Percentiles rank a stretch among this genome's conserved stretches.
phyloP scores from a whole-genome alignment of 1,140 invertebrate species.

The Bombus waltoni region DNA sequence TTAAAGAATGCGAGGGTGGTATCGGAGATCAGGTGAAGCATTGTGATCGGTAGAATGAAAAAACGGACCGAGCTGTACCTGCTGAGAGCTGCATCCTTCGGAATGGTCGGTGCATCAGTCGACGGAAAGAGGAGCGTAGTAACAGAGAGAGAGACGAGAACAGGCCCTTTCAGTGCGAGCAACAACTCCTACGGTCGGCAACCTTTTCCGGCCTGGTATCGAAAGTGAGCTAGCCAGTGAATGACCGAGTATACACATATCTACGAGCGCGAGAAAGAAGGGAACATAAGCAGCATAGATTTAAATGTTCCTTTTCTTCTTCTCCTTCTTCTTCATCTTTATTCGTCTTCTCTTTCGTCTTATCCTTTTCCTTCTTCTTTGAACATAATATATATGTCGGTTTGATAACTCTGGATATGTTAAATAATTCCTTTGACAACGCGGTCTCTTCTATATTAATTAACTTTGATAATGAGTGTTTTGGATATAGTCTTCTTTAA shows the following conservation, averaged over 20 bases:
- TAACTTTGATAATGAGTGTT: not conserved
- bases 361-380: not conserved
- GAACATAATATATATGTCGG: not conserved
- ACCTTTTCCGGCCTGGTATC: constrained; percentile 40
- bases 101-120: constrained; percentile 51
- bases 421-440: not conserved
- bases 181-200: constrained; percentile 54
- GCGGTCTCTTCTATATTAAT: not conserved
- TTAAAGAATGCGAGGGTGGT: constrained; percentile 75
- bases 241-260: constrained; percentile 15
- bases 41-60: constrained; percentile 75
- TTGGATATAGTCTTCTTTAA: not conserved
- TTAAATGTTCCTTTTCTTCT: not conserved
- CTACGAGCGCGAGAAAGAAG: not conserved
- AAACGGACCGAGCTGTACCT: constrained; percentile 72
- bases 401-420: not conserved
- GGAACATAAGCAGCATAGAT: not conserved
- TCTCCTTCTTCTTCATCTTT: not conserved
- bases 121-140: not conserved
- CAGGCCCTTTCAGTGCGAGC: constrained; percentile 24
- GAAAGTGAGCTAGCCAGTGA: constrained; percentile 38
- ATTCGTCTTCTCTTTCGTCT: not conserved
- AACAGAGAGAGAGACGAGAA: constrained; percentile 16
- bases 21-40: constrained; percentile 76
- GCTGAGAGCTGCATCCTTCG: constrained; percentile 60